These are phyloP conservation scores for Carassius carassius DNA, from an alignment of 2,113 vertebrate genomes.

Conservation along the genomic window DNA sequence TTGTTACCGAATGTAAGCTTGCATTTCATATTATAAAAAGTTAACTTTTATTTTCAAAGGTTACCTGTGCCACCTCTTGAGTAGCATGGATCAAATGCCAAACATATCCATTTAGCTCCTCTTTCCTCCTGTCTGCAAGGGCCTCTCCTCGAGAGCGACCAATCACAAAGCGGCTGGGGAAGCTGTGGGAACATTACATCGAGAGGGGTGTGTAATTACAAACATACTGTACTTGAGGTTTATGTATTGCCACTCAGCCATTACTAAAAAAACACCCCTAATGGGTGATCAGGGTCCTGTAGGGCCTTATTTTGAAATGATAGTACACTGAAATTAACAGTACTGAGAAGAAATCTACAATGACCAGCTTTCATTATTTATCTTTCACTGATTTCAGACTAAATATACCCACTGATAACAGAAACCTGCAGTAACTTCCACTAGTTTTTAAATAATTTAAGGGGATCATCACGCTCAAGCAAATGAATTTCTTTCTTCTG, in stretches of 20 bases:
- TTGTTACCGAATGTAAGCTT: not conserved
- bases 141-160: conserved; percentile 89
- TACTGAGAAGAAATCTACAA: not conserved
- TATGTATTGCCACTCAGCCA: not conserved
- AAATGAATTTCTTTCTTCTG: no score
- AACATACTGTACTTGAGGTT: not conserved
- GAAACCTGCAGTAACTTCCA: conserved; percentile 9
- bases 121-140: conserved; percentile 85
- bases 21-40: not conserved
- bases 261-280: not conserved
- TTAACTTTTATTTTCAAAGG: conserved; percentile 8
- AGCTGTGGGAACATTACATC: conserved; percentile 70
- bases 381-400: conserved; percentile 5
- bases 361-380: not conserved
- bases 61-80: conserved; percentile 88
- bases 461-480: no score
- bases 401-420: conserved; percentile 25
- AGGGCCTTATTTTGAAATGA: not conserved
- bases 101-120: conserved; percentile 91
- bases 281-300: no score
- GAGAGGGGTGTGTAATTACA: not conserved
- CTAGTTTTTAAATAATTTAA: no score
- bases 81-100: conserved; percentile 88
- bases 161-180: conserved; percentile 93
- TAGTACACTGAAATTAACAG: not conserved